A percentile compares a stretch with the other conserved stretches of the same genome.
These are phyloP conservation scores for Oreochromis tanganicae DNA, from an alignment of 2,113 vertebrate species.

Conservation along the genomic window DNA sequence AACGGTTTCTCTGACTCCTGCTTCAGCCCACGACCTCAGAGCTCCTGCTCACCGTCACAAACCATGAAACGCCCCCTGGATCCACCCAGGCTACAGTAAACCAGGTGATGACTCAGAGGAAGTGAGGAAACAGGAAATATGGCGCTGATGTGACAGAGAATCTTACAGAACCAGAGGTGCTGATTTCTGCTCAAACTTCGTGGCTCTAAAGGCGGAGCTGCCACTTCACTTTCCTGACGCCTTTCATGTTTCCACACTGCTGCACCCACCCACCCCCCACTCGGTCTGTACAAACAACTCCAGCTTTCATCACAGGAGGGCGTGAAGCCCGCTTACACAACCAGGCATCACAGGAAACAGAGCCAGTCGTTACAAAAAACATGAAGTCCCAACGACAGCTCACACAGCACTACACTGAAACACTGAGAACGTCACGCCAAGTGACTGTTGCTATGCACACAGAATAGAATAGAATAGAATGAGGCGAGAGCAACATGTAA, in stretches of 20 bases:
- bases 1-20: not conserved
- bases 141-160: not conserved
- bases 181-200: not conserved
- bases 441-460: not conserved
- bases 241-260: not conserved
- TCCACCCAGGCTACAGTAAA: not conserved
- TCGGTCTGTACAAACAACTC: not conserved
- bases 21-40: not conserved
- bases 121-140: not conserved
- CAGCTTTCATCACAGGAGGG: not conserved
- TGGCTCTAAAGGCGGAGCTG: not conserved
- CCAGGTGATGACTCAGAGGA: not conserved
- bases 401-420: not conserved
- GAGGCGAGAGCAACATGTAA: slow-evolving; percentile 77
- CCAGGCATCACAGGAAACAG: not conserved
- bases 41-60: fast-evolving
- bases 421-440: not conserved
- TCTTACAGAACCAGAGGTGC: not conserved
- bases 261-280: not conserved
- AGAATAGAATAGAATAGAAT: fast-evolving
- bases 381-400: not conserved
- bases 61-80: not conserved
- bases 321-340: not conserved
- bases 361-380: not conserved
- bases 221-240: not conserved